Percentiles rank a stretch among this genome's conserved stretches.
Evolutionary conservation across 2,888 invertebrate species (phyloP).

Genomic region (Heteromurus nitidus): DNA sequence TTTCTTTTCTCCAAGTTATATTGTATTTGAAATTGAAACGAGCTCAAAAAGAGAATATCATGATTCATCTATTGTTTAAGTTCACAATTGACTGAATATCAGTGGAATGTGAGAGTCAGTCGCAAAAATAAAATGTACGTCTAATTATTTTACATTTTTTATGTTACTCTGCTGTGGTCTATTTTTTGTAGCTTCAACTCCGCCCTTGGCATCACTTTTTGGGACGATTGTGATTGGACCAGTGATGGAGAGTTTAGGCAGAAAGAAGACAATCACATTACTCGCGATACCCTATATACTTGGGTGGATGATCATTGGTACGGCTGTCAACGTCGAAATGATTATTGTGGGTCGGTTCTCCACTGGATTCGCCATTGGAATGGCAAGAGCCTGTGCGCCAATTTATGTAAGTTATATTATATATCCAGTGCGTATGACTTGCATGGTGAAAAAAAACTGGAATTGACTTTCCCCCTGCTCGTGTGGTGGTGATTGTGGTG

Average conservation of each 20-base stretch:
- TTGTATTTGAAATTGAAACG: too few relatives aligned
- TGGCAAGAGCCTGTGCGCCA: constrained; percentile 80
- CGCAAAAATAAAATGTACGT: too few relatives aligned
- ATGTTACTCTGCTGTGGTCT: constrained; percentile 54
- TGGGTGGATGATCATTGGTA: constrained; percentile 83
- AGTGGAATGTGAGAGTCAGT: too few relatives aligned
- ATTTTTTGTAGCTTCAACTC: constrained; percentile 81
- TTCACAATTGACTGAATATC: too few relatives aligned
- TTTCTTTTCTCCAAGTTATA: too few relatives aligned
- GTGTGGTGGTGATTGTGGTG: background rate
- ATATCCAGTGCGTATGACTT: background rate
- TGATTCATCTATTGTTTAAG: too few relatives aligned
- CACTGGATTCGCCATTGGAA: constrained; percentile 83
- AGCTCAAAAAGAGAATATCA: too few relatives aligned
- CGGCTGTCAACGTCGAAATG: constrained; percentile 78
- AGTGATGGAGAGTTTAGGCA: constrained; percentile 79
- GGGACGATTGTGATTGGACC: constrained; percentile 85
- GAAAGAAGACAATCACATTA: constrained; percentile 78
- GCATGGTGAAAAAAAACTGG: background rate
- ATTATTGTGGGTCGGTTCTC: constrained; percentile 82
- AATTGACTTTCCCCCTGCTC: too few relatives aligned
- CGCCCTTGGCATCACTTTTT: constrained; percentile 86
- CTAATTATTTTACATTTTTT: constrained; percentile 75
- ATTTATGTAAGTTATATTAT: constrained; percentile 78
- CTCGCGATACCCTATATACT: constrained; percentile 79